Percentiles rank a stretch among this genome's conserved stretches.
Conservation (phyloP, 2,797 vertebrate genomes). For the Knipowitschia caucasica region DNA sequence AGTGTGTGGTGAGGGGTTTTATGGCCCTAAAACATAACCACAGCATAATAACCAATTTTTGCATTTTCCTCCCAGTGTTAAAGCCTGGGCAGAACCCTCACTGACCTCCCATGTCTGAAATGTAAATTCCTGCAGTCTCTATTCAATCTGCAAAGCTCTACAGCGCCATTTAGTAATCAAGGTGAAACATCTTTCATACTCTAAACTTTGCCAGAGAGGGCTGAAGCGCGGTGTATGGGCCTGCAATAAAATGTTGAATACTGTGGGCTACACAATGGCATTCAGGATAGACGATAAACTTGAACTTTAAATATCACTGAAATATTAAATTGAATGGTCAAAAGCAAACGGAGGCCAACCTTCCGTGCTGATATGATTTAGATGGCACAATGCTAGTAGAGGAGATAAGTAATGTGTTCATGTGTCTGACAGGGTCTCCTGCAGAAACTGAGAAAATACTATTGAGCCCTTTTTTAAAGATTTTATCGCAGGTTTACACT, state of each 20-base stretch:
- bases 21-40: too few species aligned
- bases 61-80: constrained; percentile 7
- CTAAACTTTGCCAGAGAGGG: constrained; percentile 4
- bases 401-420: constrained; percentile 1
- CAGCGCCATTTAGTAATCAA: constrained; percentile 5
- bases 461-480: too few species aligned
- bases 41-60: too few species aligned
- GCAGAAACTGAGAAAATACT: neutral
- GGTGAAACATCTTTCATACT: constrained; percentile 19
- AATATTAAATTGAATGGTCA: neutral
- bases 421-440: neutral
- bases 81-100: constrained; percentile 7
- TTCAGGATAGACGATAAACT: constrained; percentile 4
- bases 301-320: constrained; percentile 6
- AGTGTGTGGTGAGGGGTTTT: too few species aligned
- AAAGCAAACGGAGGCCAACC: neutral
- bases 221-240: constrained; percentile 2
- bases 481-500: too few species aligned
- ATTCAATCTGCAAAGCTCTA: constrained; percentile 5
- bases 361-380: neutral
- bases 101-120: constrained; percentile 8
- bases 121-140: constrained; percentile 24
- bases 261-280: neutral
- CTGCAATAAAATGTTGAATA: neutral
- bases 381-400: neutral